These are phyloP conservation scores for Orthonevra nobilis DNA, from an alignment of 2,888 invertebrate genomes.

Conservation along the genomic window DNA sequence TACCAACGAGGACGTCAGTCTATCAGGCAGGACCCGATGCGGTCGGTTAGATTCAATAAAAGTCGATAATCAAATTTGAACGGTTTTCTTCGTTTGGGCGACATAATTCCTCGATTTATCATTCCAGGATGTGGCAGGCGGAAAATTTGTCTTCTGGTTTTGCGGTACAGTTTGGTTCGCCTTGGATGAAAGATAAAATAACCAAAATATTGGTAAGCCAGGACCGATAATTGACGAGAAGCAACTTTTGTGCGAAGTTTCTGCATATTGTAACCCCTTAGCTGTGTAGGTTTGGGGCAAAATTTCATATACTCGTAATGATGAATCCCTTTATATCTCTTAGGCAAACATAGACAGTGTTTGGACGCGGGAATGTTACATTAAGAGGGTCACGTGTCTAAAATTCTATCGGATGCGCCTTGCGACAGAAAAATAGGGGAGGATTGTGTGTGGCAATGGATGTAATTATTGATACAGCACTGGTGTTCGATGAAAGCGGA, in stretches of 20 bases:
- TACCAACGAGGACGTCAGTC: slow-evolving; percentile 33
- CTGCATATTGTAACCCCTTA: too few relatives aligned
- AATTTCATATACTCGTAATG: too few relatives aligned
- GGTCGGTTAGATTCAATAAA: slow-evolving; percentile 39
- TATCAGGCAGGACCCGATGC: slow-evolving; percentile 38
- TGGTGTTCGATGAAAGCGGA: too few relatives aligned
- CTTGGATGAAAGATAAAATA: slow-evolving; percentile 12
- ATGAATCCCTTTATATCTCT: slow-evolving; percentile 24
- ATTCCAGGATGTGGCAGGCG: slow-evolving; percentile 58
- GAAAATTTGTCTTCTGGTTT: slow-evolving; percentile 65
- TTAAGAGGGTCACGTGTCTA: slow-evolving; percentile 34
- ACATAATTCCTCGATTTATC: slow-evolving; percentile 66
- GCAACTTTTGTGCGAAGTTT: too few relatives aligned
- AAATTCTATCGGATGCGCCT: too few relatives aligned
- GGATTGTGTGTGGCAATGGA: too few relatives aligned
- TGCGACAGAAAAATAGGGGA: too few relatives aligned
- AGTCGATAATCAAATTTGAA: slow-evolving; percentile 68
- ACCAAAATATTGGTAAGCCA: slow-evolving; percentile 4
- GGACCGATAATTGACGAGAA: background rate
- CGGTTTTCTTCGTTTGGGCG: slow-evolving; percentile 56
- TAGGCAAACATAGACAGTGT: slow-evolving; percentile 36
- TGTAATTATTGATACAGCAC: too few relatives aligned
- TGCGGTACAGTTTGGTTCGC: slow-evolving; percentile 42
- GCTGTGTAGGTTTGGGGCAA: background rate
- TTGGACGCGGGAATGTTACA: background rate